Conservation (phyloP, 53 echinoderm and acorn worm species). For the Patiria pectinifera region DNA sequence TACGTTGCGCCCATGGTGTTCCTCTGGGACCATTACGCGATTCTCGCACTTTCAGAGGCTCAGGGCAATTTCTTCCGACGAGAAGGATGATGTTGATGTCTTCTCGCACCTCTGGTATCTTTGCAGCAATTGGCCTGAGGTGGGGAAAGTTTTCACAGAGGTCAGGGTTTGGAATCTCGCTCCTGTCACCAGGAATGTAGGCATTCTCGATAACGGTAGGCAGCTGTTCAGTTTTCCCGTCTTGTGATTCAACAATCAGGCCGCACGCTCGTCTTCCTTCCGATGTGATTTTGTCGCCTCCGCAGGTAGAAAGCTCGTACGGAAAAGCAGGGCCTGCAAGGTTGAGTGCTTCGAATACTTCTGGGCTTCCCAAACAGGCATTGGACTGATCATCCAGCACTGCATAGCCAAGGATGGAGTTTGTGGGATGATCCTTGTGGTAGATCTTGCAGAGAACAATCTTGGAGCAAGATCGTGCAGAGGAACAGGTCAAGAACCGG, state of each 20-base stretch:
- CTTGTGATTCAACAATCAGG: constrained; percentile 26
- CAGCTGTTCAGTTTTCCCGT: constrained; percentile 54
- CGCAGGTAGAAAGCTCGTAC: constrained; percentile 68
- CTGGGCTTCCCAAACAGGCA: constrained; percentile 49
- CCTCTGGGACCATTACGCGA: constrained; percentile 64
- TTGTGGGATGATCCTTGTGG: no score
- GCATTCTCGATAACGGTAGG: constrained; percentile 67
- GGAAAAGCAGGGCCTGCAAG: constrained; percentile 45
- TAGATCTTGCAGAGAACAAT: no score
- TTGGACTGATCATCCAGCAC: constrained; percentile 73
- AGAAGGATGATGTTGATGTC: constrained; percentile 57
- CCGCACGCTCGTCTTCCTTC: constrained; percentile 21
- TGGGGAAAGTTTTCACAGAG: constrained; percentile 34
- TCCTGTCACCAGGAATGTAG: constrained; percentile 57
- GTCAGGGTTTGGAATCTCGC: constrained; percentile 67
- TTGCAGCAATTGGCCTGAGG: not conserved
- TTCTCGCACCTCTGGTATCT: constrained; percentile 40
- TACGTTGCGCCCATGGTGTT: constrained; percentile 73
- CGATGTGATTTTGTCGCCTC: not conserved
- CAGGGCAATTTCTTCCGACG: constrained; percentile 69
- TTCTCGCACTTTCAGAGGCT: constrained; percentile 73
- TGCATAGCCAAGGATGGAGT: constrained; percentile 35
- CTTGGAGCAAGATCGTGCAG: no score
- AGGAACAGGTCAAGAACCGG: no score
- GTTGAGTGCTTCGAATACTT: constrained; percentile 41